Evolutionary conservation across 1,140 invertebrate genomes (phyloP), one percentile per base, ranked within the genome.

Genomic region (Neodiprion virginianus): DNA sequence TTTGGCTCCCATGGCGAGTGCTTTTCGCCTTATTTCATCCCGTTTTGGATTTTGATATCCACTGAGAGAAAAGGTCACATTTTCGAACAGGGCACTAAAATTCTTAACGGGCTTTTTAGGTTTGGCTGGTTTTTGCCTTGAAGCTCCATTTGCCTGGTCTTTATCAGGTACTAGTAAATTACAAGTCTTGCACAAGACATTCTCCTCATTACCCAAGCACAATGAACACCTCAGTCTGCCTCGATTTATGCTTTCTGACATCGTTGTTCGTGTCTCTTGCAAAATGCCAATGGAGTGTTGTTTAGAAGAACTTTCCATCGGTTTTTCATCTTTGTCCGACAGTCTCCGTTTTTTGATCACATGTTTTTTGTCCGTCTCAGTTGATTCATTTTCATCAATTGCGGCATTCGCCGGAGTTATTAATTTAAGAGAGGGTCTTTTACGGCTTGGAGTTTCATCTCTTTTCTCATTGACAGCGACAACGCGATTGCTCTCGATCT

Each of bases 11-110:
- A 89, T 89, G 75, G 81, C 72, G 9, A 89, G 50, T 14, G 87
- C 87, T 72, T 89, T 87, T 71, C 75, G 79, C 48, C 87, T 81
- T 3, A 88, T 84, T 17, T 85, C 79, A 71, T 88, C 86, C 72
- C 88, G 84, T 72, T 88, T 81, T 7, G 88, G 88, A 83, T 89
- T 88, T 3, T 85, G 79, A 28, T 89, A 89, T 12, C 88, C 88
- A 77, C 87, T 88, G 7, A 89, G 79, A 21, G 88, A 79, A 81
- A 89, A 88, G 12, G 66, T 80, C 8, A 86, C 69, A 65, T 80
- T 81, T 9, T 82, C 79, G 53, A 88, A 79, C 17, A 89, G 74
- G 76, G 88, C 80, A n/a, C 66, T 75, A 78, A 89, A 88, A n/a
- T 71, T 47, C 76, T 82, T 86, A 48, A 76, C 84, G 0, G 17